Evolutionary conservation across 1,140 invertebrate species (phyloP).

Genomic region (Trichonephila inaurata): DNA sequence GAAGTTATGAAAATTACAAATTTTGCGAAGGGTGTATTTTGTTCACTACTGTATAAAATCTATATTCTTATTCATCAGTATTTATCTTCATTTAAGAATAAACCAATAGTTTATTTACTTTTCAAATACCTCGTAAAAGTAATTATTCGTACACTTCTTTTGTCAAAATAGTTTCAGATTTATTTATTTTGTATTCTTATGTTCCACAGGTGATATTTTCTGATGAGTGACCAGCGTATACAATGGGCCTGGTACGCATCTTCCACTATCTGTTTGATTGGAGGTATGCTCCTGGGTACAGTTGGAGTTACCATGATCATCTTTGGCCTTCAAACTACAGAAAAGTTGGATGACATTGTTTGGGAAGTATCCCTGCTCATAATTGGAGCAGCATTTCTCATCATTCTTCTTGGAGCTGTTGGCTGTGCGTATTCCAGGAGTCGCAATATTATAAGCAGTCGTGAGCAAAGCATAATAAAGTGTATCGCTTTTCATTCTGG

Average conservation of each 20-base stretch:
- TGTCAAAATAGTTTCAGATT: no score
- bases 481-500: constrained; percentile 74
- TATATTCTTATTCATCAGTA: no score
- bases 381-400: constrained; percentile 47
- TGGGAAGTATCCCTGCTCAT: constrained; percentile 74
- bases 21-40: no score
- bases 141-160: no score
- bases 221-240: constrained; percentile 64
- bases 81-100: no score
- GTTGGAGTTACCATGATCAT: constrained; percentile 72
- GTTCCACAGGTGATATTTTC: constrained; percentile 30
- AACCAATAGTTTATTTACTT: no score
- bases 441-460: constrained; percentile 57
- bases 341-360: constrained; percentile 69
- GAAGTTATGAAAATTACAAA: no score
- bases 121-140: no score
- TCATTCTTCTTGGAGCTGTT: constrained; percentile 61
- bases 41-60: no score
- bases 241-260: constrained; percentile 76
- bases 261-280: constrained; percentile 71
- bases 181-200: not conserved
- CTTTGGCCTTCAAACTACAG: constrained; percentile 67
- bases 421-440: constrained; percentile 71
- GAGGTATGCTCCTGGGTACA: constrained; percentile 70
- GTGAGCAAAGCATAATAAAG: constrained; percentile 74